Base-by-base conservation (phyloP, 2,113 vertebrate genomes). In the Tylochromis polylepis region DNA sequence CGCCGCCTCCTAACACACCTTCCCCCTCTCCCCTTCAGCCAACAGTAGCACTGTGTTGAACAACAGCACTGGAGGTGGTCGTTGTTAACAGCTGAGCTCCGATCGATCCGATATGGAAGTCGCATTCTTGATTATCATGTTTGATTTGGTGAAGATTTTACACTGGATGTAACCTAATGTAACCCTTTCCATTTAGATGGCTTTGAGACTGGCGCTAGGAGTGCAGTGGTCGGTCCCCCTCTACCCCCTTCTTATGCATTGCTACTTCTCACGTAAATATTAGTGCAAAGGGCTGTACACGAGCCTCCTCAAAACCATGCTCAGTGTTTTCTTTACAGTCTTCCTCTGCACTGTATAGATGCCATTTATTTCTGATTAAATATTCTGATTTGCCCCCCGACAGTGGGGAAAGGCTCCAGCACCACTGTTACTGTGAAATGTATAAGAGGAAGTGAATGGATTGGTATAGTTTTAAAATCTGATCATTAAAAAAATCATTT, bases 171-270 rank as follows among this genome's bases (percentile, higher is more conserved):
- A n/a, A n/a, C 65, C 36, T 43, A 24, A 43, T 43, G n/a, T 43
- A 24, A 70, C 65, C 38, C 38, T 43, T 43, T 0, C n/a, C n/a
- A 70, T 70, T 0, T 10, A 70, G 12, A 24, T 43, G 18, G 9
- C 18, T 4, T 29, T 62, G 1, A 11, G 1, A 4, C 5, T 36
- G 59, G 59, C 31, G n/a, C 31, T 3, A 36, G 31, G 31, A 36
- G 59, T 11, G 18, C 59, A 36, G 29, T 31, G 59, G 59, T 34
- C 59, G n/a, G 18, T 36, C 16, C 16, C 59, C 59, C 31, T 36
- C 56, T 27, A 1, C 29, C 59, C 16, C 10, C 31, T n/a, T 43
- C 65, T 43, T 24, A 43, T 70, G 8, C 12, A 43, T 14, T 4
- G n/a, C 65, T 41, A 20, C 36, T 24, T 0, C 41, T 70, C 36